Conservation (phyloP, 2,113 vertebrate genomes). For the Albula glossodonta region DNA sequence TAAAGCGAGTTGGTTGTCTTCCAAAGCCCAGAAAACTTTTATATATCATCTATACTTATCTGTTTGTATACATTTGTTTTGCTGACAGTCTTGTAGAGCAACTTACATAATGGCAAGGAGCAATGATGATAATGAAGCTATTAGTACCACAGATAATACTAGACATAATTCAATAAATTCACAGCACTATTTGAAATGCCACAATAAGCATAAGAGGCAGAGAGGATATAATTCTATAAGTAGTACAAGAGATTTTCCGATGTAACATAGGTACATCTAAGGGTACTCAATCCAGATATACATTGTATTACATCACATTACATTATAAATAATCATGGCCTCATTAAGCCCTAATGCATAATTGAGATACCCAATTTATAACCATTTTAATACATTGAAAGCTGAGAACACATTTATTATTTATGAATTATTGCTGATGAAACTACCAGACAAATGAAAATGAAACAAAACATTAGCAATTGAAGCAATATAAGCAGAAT, state of each 20-base stretch:
- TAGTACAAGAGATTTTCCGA: no score
- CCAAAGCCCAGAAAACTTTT: background rate
- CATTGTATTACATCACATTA: no score
- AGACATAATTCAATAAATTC: background rate
- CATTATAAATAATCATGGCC: background rate
- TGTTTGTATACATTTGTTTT: no score
- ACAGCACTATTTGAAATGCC: background rate
- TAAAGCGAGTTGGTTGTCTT: background rate
- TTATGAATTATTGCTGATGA: background rate
- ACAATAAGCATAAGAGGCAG: background rate
- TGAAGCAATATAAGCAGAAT: background rate
- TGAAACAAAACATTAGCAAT: background rate
- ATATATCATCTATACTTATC: no score
- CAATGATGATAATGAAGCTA: background rate
- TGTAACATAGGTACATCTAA: no score
- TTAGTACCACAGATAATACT: background rate
- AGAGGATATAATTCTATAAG: no score
- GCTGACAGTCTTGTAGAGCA: no score
- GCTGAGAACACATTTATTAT: background rate
- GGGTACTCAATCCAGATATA: no score
- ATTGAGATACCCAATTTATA: background rate
- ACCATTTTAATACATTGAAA: background rate
- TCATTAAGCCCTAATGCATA: background rate
- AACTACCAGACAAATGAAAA: background rate
- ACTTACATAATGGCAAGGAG: background rate